Evolutionary conservation across 2,888 invertebrate species (phyloP).

Genomic region (Rhaphigaster nebulosa): DNA sequence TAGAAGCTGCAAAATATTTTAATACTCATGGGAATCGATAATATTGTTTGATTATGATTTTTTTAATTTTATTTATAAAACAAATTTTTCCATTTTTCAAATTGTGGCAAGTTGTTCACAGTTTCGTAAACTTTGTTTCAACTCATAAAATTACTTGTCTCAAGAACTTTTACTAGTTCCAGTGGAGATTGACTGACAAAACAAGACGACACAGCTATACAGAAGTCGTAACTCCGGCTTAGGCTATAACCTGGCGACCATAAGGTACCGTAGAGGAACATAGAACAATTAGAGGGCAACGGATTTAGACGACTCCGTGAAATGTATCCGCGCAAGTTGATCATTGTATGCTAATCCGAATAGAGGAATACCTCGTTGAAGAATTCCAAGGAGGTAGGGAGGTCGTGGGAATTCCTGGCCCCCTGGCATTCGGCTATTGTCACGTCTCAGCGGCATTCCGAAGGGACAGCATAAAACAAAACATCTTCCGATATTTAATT

Average conservation of each 20-base stretch:
- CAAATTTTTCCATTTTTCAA: too few relatives aligned
- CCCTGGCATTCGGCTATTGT: constrained; percentile 42
- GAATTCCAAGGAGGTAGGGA: constrained; percentile 41
- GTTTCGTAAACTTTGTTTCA: too few relatives aligned
- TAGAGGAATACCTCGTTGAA: constrained; percentile 32
- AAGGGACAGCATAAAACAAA: constrained; percentile 27
- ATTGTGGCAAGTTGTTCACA: too few relatives aligned
- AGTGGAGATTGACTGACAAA: background rate
- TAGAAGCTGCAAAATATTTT: too few relatives aligned
- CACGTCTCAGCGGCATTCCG: constrained; percentile 43
- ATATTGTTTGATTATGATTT: too few relatives aligned
- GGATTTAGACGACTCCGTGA: constrained; percentile 20
- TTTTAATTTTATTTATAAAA: too few relatives aligned
- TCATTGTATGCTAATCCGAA: constrained; percentile 54
- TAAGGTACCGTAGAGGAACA: background rate
- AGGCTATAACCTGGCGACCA: background rate
- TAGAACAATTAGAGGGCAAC: constrained; percentile 5
- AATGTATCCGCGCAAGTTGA: constrained; percentile 49
- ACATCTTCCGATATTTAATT: constrained; percentile 31
- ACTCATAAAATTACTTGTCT: too few relatives aligned
- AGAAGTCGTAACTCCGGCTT: background rate
- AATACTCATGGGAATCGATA: too few relatives aligned
- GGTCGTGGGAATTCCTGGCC: constrained; percentile 48
- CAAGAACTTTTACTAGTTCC: background rate
- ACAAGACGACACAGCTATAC: background rate